A percentile compares a stretch with the other conserved stretches of the same genome.
These are phyloP conservation scores for Eidolon dupreanum DNA, from an alignment of 2,797 vertebrate species.

Conservation along the genomic window DNA sequence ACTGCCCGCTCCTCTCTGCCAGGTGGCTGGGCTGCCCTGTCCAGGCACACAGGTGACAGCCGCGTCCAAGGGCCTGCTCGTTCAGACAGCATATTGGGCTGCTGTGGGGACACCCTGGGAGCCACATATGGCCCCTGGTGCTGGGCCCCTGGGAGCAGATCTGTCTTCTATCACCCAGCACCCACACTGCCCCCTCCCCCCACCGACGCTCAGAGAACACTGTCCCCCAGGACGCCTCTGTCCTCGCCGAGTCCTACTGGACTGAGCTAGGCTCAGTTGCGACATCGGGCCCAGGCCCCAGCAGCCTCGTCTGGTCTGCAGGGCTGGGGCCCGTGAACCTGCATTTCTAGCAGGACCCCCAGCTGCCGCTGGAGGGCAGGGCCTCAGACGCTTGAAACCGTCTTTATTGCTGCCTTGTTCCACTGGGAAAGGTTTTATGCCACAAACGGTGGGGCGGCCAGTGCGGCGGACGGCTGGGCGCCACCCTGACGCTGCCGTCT, in stretches of 20 bases:
- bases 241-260: neutral
- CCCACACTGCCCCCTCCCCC: neutral
- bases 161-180: neutral
- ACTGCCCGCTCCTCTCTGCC: neutral
- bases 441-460: too few species aligned
- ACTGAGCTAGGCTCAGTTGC: neutral
- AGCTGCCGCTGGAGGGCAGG: neutral
- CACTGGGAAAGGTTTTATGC: neutral
- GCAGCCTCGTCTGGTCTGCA: neutral
- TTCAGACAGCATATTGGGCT: neutral
- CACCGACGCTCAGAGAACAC: neutral
- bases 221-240: rapidly evolving
- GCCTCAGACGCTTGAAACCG: neutral
- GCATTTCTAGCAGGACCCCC: neutral
- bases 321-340: neutral
- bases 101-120: neutral
- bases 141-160: neutral
- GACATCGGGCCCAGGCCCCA: neutral
- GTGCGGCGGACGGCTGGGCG: too few species aligned
- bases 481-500: too few species aligned
- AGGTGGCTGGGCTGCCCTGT: neutral
- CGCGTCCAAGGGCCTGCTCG: neutral
- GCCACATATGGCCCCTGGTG: neutral
- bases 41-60: too few species aligned
- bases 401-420: neutral